Evolutionary conservation across 2,797 vertebrate species (phyloP).

Genomic region (Triplophysa yarkandensis): DNA sequence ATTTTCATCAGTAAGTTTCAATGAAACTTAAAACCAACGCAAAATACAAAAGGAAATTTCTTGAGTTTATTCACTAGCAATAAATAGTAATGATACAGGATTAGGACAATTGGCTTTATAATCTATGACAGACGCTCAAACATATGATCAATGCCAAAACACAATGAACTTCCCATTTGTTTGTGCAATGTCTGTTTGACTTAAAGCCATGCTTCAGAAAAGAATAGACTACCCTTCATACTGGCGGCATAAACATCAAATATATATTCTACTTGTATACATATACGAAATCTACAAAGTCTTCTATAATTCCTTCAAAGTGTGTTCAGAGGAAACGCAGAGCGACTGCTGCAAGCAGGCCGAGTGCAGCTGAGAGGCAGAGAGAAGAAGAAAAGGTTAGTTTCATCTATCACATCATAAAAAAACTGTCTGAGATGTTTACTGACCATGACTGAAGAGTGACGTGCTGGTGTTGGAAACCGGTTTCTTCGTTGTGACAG

Average conservation of each 20-base stretch:
- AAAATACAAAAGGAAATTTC: not conserved
- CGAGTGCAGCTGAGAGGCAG: not conserved
- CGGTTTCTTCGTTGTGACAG: too few relatives aligned
- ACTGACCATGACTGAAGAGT: not conserved
- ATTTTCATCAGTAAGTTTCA: not conserved
- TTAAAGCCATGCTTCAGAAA: not conserved
- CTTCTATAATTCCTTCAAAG: not conserved
- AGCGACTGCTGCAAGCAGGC: not conserved
- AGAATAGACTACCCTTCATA: not conserved
- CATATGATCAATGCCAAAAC: not conserved
- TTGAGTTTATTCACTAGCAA: not conserved
- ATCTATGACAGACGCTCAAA: not conserved
- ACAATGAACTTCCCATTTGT: not conserved
- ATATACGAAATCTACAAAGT: not conserved
- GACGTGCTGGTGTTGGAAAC: too few relatives aligned
- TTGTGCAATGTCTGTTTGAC: not conserved
- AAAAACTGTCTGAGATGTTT: not conserved
- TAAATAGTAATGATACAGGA: not conserved
- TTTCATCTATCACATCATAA: not conserved
- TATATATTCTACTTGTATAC: not conserved
- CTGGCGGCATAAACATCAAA: not conserved
- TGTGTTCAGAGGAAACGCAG: not conserved
- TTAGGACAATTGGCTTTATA: not conserved
- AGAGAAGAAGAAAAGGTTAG: not conserved
- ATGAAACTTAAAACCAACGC: not conserved